A percentile compares a stretch with the other conserved stretches of the same genome.
Conservation (phyloP, 2,113 vertebrate genomes). For the Pterocles orientalis region DNA sequence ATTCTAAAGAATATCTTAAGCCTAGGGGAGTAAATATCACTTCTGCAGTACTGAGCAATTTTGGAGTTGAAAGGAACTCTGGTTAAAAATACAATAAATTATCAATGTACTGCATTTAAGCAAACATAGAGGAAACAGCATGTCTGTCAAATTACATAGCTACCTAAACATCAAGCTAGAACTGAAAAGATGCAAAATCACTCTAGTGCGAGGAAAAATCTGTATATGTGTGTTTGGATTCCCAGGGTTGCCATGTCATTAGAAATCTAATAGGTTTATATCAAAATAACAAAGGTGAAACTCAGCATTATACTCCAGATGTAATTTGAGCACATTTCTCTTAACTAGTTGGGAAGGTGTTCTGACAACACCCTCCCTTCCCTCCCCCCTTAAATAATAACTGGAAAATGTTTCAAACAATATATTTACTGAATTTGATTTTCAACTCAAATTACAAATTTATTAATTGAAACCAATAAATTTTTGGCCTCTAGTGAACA, state of each 20-base stretch:
- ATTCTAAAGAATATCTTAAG: not conserved
- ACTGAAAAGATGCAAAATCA: not conserved
- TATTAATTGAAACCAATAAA: slow-evolving; percentile 26
- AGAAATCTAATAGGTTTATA: not conserved
- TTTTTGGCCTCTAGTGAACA: slow-evolving; percentile 25
- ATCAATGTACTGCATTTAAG: not conserved
- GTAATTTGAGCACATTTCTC: not conserved
- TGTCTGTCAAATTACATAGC: not conserved
- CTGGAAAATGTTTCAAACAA: not conserved
- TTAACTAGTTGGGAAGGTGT: not conserved
- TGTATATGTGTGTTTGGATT: not conserved
- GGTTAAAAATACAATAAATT: not conserved
- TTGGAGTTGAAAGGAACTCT: not conserved
- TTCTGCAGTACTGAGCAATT: not conserved
- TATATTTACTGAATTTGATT: not conserved
- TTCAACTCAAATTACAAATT: not conserved
- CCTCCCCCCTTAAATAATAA: not conserved
- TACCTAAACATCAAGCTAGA: not conserved
- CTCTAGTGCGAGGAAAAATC: not conserved
- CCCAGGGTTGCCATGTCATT: not conserved
- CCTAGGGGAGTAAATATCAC: not conserved
- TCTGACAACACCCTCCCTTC: not conserved
- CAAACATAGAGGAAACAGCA: not conserved
- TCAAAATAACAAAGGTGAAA: not conserved
- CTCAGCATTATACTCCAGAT: not conserved